These are phyloP conservation scores for Sebastes baramenuke DNA, from an alignment of 2,797 vertebrate species.

Conservation along the genomic window DNA sequence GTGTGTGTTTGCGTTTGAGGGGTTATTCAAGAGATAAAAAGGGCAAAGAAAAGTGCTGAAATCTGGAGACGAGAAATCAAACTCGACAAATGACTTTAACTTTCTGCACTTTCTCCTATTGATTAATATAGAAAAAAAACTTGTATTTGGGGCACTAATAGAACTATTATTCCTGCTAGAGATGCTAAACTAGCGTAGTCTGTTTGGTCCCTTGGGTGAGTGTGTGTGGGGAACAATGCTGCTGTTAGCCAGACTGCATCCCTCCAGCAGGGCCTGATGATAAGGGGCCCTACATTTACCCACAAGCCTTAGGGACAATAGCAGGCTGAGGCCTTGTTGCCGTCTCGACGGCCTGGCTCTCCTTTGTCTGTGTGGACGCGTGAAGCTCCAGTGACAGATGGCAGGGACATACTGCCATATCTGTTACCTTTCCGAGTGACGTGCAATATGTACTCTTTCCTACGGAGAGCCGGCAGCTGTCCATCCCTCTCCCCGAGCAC, in stretches of 20 bases:
- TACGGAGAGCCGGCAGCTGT: constrained; percentile 89
- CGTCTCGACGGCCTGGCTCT: constrained; percentile 64
- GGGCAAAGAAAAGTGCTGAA: constrained; percentile 14
- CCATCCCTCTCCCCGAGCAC: constrained; percentile 75
- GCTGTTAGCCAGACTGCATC: constrained; percentile 33
- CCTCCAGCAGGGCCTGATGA: constrained; percentile 41
- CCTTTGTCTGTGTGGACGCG: constrained; percentile 82
- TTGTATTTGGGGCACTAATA: not conserved
- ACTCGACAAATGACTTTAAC: not conserved
- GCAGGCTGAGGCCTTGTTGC: constrained; percentile 67
- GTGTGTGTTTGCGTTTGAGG: constrained; percentile 12
- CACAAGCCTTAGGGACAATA: constrained; percentile 76
- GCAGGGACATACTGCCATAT: constrained; percentile 87
- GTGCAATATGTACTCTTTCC: constrained; percentile 89
- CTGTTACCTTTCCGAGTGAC: constrained; percentile 91
- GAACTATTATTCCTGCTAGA: not conserved
- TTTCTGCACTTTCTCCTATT: not conserved
- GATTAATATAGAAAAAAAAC: not conserved
- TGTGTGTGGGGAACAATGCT: constrained; percentile 41
- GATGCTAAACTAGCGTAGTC: not conserved
- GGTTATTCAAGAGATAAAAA: constrained; percentile 39
- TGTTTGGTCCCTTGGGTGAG: constrained; percentile 6
- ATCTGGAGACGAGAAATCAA: constrained; percentile 17
- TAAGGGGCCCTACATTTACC: constrained; percentile 70
- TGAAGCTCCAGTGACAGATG: constrained; percentile 89